phyloP scores from a whole-genome alignment of 2,113 vertebrate genomes.

The Rhombomys opimus region DNA sequence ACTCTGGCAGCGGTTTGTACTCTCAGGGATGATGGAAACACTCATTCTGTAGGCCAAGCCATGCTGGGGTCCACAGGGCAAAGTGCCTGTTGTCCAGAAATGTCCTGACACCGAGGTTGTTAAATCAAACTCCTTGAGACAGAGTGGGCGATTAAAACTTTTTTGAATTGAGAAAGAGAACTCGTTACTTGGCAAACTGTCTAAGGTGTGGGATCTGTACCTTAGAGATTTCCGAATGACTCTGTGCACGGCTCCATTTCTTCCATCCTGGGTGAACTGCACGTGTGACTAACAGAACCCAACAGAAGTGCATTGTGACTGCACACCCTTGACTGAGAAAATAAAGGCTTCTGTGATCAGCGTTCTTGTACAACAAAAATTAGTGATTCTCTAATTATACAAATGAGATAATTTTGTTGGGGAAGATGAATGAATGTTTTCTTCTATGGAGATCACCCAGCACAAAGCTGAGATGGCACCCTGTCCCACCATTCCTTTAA shows the following conservation, averaged over 20 bases:
- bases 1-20: not conserved
- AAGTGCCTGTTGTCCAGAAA: not conserved
- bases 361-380: slow-evolving; percentile 57
- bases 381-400: slow-evolving; percentile 63
- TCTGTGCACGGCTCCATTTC: not conserved
- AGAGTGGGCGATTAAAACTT: not conserved
- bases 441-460: slow-evolving; percentile 61
- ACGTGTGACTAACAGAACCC: slow-evolving; percentile 60
- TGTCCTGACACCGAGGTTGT: not conserved
- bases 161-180: not conserved
- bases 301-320: slow-evolving; percentile 13
- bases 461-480: slow-evolving; percentile 68
- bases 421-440: slow-evolving; percentile 76
- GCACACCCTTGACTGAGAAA: slow-evolving; percentile 27
- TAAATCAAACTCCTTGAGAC: not conserved
- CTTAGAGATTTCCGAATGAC: not conserved
- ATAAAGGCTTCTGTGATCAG: slow-evolving; percentile 59
- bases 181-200: not conserved
- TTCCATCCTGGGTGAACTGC: not conserved
- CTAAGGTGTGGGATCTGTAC: not conserved
- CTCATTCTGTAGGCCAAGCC: not conserved
- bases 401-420: slow-evolving; percentile 73
- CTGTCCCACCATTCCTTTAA: slow-evolving; percentile 68
- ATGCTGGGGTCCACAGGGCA: not conserved
- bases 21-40: not conserved